Evolutionary conservation across 2,113 vertebrate species (phyloP).

Genomic region (Limanda limanda): DNA sequence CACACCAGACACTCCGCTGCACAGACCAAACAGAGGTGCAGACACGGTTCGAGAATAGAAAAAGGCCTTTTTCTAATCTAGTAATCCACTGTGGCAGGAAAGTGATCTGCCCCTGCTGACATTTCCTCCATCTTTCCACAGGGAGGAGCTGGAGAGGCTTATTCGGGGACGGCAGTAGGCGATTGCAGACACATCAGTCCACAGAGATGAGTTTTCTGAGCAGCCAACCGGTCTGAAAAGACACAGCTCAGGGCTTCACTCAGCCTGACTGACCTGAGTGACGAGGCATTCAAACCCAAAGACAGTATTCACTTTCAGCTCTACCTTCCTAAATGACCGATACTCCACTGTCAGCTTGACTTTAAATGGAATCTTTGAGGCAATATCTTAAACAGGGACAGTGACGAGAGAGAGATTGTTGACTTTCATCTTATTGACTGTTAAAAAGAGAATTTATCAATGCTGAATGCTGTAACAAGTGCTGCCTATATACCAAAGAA

Average conservation of each 20-base stretch:
- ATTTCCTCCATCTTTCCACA: slow-evolving; percentile 59
- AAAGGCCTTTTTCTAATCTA: neutral
- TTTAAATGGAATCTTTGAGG: slow-evolving; percentile 3
- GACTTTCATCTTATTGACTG: neutral
- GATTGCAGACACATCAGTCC: neutral
- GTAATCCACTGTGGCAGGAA: neutral
- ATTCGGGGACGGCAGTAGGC: slow-evolving; percentile 32
- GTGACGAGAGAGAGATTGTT: neutral
- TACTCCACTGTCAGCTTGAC: neutral
- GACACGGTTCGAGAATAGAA: neutral
- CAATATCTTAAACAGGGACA: neutral
- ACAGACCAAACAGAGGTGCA: slow-evolving; percentile 40
- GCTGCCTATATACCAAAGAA: neutral
- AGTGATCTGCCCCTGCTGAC: neutral
- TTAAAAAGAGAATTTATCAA: neutral
- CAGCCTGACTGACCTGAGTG: slow-evolving; percentile 17
- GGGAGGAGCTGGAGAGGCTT: slow-evolving; percentile 69
- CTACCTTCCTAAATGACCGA: slow-evolving; percentile 7
- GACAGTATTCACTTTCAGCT: slow-evolving; percentile 18
- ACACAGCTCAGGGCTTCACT: slow-evolving; percentile 12
- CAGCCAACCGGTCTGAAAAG: slow-evolving; percentile 30
- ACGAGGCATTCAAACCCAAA: slow-evolving; percentile 19
- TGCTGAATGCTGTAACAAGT: slow-evolving; percentile 3
- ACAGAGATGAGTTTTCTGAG: slow-evolving; percentile 71
- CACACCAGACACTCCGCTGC: neutral